phyloP scores from a whole-genome alignment of 2,797 vertebrate genomes.

The Galaxias olidus region DNA sequence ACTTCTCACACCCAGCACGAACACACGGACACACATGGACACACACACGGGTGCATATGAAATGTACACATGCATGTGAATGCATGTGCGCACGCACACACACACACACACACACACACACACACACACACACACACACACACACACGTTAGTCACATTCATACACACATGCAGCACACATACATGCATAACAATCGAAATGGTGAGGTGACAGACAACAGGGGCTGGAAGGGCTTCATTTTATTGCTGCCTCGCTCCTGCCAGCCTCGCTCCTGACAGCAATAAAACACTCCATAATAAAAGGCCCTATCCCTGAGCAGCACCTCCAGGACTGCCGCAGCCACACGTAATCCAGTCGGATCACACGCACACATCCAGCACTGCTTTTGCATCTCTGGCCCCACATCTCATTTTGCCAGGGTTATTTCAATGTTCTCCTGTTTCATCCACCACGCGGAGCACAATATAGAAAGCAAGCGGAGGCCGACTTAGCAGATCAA shows the following conservation, averaged over 20 bases:
- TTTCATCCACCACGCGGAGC: constrained; percentile 55
- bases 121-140: constrained; percentile 1
- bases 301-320: constrained; percentile 66
- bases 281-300: constrained; percentile 82
- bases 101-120: background rate
- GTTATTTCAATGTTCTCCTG: constrained; percentile 58
- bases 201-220: constrained; percentile 67
- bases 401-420: constrained; percentile 64
- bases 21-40: constrained; percentile 5
- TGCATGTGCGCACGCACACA: background rate
- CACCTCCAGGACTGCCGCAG: constrained; percentile 63
- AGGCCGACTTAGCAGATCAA: constrained; percentile 60
- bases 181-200: constrained; percentile 42
- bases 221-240: constrained; percentile 70
- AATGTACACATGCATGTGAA: constrained; percentile 17
- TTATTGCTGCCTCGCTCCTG: constrained; percentile 76
- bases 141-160: constrained; percentile 23
- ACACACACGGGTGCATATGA: background rate
- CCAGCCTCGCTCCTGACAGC: constrained; percentile 73
- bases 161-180: background rate
- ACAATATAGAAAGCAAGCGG: constrained; percentile 28
- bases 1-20: constrained; percentile 33
- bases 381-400: constrained; percentile 66
- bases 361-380: constrained; percentile 51
- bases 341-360: constrained; percentile 74